phyloP scores from a whole-genome alignment of 2,113 vertebrate species.

The Chelonoidis abingdonii region DNA sequence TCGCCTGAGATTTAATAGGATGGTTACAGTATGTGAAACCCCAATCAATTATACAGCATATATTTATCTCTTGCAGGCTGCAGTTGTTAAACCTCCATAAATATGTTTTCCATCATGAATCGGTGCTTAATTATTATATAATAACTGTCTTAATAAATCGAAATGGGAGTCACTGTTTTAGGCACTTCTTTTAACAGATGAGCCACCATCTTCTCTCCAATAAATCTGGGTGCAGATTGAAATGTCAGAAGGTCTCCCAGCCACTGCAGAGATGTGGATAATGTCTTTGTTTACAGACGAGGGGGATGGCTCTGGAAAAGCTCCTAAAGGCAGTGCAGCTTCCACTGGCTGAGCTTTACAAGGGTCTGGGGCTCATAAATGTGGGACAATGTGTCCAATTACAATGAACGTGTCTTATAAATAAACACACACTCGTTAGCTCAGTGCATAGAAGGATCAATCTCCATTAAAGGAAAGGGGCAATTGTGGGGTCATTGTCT shows the following conservation, averaged over 20 bases:
- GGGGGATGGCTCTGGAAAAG: background rate
- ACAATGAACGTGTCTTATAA: background rate
- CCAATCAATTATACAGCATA: background rate
- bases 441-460: rapidly evolving
- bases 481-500: too few species aligned
- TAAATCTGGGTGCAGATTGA: background rate
- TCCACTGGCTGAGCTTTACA: background rate
- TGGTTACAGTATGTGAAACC: background rate
- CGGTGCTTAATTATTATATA: conserved; percentile 62
- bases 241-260: conserved; percentile 5
- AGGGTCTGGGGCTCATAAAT: background rate
- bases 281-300: background rate
- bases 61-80: conserved; percentile 33
- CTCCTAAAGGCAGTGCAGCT: background rate
- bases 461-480: background rate
- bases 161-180: conserved; percentile 22
- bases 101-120: conserved; percentile 47
- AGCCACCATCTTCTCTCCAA: background rate
- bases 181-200: conserved; percentile 23
- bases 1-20: background rate
- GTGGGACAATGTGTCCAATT: background rate
- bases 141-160: conserved; percentile 53
- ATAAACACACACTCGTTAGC: background rate
- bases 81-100: conserved; percentile 31
- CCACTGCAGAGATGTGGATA: background rate